These are phyloP conservation scores for Muntiacus muntjak DNA, from an alignment of 2,113 vertebrate species.

Conservation along the genomic window DNA sequence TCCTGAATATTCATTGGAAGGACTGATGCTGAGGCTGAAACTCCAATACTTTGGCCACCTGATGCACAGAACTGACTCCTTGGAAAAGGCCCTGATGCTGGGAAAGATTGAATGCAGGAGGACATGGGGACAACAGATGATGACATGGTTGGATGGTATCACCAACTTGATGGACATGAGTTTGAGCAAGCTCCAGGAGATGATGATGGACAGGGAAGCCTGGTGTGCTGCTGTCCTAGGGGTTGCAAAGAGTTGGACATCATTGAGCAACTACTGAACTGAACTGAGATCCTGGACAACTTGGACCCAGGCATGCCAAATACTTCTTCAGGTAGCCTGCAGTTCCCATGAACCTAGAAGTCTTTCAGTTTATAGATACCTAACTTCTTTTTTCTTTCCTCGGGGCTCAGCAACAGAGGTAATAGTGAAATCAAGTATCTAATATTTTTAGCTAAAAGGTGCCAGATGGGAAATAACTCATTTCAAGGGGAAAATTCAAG, in stretches of 20 bases:
- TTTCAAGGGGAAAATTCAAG: slow-evolving; percentile 37
- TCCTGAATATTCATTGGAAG: background rate
- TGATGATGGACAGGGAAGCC: background rate
- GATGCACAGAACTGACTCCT: background rate
- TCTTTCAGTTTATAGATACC: background rate
- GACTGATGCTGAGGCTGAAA: background rate
- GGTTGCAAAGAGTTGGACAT: background rate
- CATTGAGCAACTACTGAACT: background rate
- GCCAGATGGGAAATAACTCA: slow-evolving; percentile 2
- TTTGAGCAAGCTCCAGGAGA: background rate
- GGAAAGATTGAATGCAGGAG: background rate
- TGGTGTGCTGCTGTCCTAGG: background rate
- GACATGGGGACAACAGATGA: background rate
- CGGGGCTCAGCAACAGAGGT: background rate
- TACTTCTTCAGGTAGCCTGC: background rate
- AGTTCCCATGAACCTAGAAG: background rate
- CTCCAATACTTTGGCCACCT: background rate
- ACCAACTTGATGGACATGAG: background rate
- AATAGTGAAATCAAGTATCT: slow-evolving; percentile 49
- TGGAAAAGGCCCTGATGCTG: background rate
- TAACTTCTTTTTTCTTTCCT: background rate
- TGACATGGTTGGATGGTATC: background rate
- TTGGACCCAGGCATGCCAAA: background rate
- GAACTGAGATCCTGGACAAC: background rate
- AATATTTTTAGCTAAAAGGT: slow-evolving; percentile 54